Base-by-base conservation (phyloP, 64 coral and sea anemone species). In the Orbicella faveolata region DNA sequence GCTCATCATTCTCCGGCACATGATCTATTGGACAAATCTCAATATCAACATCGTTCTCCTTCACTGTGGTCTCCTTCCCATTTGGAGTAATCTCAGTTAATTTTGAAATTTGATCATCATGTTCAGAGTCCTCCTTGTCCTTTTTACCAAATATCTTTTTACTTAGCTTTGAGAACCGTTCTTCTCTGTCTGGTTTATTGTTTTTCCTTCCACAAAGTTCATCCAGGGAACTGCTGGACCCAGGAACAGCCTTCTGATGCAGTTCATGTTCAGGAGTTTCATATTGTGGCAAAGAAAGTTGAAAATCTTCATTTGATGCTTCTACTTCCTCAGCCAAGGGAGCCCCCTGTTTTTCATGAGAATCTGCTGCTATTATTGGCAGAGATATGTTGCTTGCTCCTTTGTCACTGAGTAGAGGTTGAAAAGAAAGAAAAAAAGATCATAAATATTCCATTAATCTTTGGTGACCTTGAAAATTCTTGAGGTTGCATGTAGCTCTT, bases 21-120 rank as follows among this genome's bases (percentile, higher is more conserved):
- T 94, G 79, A 37, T 89, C 87, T 26, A 94, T 79, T 15, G 92
- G 92, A 77, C 89, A 89, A 19, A 94, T 94, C 26, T 89, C 70
- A 67, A 94, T 94, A 66, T 85, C 92, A 26, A 89, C 73, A 21
- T 94, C 86, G 8, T 21, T 63, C 30, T 93, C 80, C 25, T 94
- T 69, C 76, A 84, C 73, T 76, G 68, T n/a, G 3, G 34, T 67
- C 30, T 88, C 66, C 25, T 77, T 9, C 4, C 67, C 75, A 61
- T 74, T 74, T 57, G 25, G 33, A 59, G 63, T 70, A 67, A 79
- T 79, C 62, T 76, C 89, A 51, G 35, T 36, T 66, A 55, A 81
- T 21, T 77, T 74, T 18, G 54, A 33, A 81, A 75, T n/a, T 80
- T 48, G 23, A 76, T 63, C 35, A 48, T 39, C 37, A 37, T 65